A percentile compares a stretch with the other conserved stretches of the same genome.
phyloP scores from a whole-genome alignment of 2,113 vertebrate genomes.

The Dissostichus mawsoni region DNA sequence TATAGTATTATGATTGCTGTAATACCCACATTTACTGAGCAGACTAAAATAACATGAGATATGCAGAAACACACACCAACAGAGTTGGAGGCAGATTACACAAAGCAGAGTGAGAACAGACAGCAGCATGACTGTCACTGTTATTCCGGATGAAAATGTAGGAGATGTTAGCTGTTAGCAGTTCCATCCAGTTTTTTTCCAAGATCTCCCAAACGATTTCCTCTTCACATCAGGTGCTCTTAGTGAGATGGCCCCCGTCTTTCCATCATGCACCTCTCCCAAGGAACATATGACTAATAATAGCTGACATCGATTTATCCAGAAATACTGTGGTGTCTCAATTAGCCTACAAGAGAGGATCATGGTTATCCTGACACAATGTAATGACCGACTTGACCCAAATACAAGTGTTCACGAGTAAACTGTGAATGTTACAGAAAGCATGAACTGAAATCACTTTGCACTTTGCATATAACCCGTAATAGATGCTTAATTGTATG shows the following conservation, averaged over 20 bases:
- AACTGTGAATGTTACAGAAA: conserved; percentile 3
- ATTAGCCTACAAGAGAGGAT: conserved; percentile 20
- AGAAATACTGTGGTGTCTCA: conserved; percentile 7
- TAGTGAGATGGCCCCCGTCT: conserved; percentile 6
- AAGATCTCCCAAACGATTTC: conserved; percentile 15
- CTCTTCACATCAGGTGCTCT: conserved; percentile 10
- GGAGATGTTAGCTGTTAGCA: neutral
- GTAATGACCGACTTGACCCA: neutral
- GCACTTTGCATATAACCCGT: neutral
- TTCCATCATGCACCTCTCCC: conserved; percentile 35
- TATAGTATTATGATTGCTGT: neutral
- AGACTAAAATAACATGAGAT: neutral
- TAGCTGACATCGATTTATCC: conserved; percentile 47
- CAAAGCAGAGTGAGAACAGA: neutral
- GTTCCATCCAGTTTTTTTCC: neutral
- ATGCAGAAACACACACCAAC: neutral
- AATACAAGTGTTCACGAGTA: neutral
- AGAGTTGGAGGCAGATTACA: neutral
- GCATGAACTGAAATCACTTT: neutral
- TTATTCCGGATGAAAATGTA: neutral
- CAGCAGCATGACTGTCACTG: neutral
- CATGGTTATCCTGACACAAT: neutral
- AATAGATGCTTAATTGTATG: neutral
- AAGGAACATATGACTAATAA: conserved; percentile 45
- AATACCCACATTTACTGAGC: neutral